Evolutionary conservation across 2,888 invertebrate species (phyloP), one percentile per base, ranked within the genome.

Genomic region (Pomacea canaliculata): DNA sequence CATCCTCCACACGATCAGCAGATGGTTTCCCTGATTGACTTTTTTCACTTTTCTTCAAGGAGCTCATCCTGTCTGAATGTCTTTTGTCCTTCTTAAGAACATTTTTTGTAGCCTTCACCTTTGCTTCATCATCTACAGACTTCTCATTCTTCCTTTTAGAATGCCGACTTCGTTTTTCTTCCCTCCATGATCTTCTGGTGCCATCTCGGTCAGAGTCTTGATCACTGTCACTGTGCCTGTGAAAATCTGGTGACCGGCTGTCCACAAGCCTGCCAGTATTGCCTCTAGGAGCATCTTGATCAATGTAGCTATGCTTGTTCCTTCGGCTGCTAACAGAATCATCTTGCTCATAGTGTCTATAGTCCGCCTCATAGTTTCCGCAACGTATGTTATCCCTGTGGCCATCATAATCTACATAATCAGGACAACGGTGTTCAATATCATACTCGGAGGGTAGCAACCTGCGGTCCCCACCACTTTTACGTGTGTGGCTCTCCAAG

Each of bases 161-260:
- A 49, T 74, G 74, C 48, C 74, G 46, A 19, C 68, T 68, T 62
- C 74, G 59, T 46, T 68, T 27, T 49, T 74, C 74, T 9, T 74
- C 74, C 46, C 74, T 59, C 74, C 74, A 74, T 16, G 74, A 74
- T 59, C 74, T 69, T 23, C 74, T 23, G 16, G 51, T 13, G 8
- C 73, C 73, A 18, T 68, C 73, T 10, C 63, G 59, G 7, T 74
- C 74, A 19, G 74, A 74, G 48, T 74, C 74, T 62, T 74, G 74
- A 18, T 74, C 74, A 49, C 74, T 74, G 69, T 74, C 74, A 18
- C 48, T 69, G 74, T 74, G 59, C n/a, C 46, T 46, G 18, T 37
- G 37, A 13, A 60, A 59, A 27, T 62, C 69, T 13, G 68, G 74
- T 23, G 74, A 74, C 49, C 69, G 67, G 60, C 60, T 62, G 46